phyloP scores from a whole-genome alignment of 2,113 vertebrate genomes.

The Egretta garzetta region DNA sequence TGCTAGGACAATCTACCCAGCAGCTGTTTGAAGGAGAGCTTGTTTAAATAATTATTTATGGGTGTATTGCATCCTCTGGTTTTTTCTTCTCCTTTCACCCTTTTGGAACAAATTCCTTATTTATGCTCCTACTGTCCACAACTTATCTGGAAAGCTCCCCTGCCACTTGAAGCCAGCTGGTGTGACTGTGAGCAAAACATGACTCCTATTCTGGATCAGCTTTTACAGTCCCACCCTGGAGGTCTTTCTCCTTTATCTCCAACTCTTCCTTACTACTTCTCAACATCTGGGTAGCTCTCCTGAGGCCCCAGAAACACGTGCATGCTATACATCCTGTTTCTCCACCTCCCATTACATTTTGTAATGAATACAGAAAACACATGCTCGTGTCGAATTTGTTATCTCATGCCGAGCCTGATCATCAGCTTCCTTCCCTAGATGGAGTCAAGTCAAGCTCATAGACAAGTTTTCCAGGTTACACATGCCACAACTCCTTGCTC shows the following conservation, averaged over 20 bases:
- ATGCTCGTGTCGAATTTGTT: neutral
- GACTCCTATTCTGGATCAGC: slow-evolving; percentile 16
- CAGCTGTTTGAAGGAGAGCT: neutral
- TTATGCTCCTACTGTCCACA: neutral
- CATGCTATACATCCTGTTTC: neutral
- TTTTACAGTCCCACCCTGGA: neutral
- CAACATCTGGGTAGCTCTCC: slow-evolving; percentile 41
- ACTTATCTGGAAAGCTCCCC: slow-evolving; percentile 31
- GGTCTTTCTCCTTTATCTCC: slow-evolving; percentile 19
- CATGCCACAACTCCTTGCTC: slow-evolving; percentile 25
- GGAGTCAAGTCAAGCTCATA: slow-evolving; percentile 40
- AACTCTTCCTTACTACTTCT: neutral
- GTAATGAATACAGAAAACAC: slow-evolving; percentile 12
- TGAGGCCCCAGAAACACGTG: slow-evolving; percentile 43
- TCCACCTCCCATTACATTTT: neutral
- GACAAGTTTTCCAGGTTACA: slow-evolving; percentile 48
- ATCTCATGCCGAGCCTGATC: slow-evolving; percentile 21
- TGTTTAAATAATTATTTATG: neutral
- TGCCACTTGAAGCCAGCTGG: slow-evolving; percentile 26
- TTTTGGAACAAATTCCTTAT: slow-evolving; percentile 7
- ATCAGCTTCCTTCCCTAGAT: neutral
- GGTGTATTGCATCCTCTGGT: neutral
- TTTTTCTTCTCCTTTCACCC: neutral
- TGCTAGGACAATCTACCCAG: neutral
- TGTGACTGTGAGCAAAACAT: slow-evolving; percentile 28